phyloP scores from a whole-genome alignment of 2,797 vertebrate genomes.

The Sebastolobus alascanus region DNA sequence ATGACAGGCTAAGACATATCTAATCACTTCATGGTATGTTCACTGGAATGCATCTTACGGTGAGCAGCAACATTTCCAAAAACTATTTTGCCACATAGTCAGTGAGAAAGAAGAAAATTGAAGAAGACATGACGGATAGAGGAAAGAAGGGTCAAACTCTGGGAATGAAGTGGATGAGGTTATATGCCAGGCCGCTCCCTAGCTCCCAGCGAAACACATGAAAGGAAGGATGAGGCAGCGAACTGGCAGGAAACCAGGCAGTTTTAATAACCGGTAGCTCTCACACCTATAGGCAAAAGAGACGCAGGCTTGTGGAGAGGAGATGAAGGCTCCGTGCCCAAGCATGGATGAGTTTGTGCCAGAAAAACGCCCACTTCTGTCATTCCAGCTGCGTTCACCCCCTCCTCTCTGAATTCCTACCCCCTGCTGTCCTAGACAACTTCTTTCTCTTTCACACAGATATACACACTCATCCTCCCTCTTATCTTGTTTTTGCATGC shows the following conservation, averaged over 20 bases:
- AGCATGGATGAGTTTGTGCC: slow-evolving; percentile 38
- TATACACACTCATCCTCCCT: background rate
- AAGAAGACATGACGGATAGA: background rate
- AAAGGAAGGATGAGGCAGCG: slow-evolving; percentile 36
- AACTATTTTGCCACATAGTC: background rate
- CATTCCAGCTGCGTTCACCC: slow-evolving; percentile 42
- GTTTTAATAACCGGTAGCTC: slow-evolving; percentile 46
- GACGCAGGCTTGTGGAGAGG: slow-evolving; percentile 9
- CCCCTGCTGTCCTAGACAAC: slow-evolving; percentile 39
- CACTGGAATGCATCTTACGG: background rate
- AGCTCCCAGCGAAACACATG: slow-evolving; percentile 20
- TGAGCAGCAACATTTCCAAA: background rate
- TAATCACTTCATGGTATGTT: background rate
- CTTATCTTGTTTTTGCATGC: slow-evolving; percentile 62
- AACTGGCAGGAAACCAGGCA: slow-evolving; percentile 49
- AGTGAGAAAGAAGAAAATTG: background rate
- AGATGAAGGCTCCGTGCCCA: slow-evolving; percentile 35
- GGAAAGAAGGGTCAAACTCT: slow-evolving; percentile 12
- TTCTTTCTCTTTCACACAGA: slow-evolving; percentile 17
- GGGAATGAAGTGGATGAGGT: slow-evolving; percentile 16
- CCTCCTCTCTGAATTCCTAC: slow-evolving; percentile 45
- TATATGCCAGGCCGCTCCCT: slow-evolving; percentile 55
- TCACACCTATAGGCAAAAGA: slow-evolving; percentile 45
- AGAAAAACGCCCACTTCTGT: slow-evolving; percentile 60
- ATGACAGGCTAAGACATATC: slow-evolving; percentile 12